Evolutionary conservation across 2,888 invertebrate genomes (phyloP).

Genomic region (Apocheima hispidaria): DNA sequence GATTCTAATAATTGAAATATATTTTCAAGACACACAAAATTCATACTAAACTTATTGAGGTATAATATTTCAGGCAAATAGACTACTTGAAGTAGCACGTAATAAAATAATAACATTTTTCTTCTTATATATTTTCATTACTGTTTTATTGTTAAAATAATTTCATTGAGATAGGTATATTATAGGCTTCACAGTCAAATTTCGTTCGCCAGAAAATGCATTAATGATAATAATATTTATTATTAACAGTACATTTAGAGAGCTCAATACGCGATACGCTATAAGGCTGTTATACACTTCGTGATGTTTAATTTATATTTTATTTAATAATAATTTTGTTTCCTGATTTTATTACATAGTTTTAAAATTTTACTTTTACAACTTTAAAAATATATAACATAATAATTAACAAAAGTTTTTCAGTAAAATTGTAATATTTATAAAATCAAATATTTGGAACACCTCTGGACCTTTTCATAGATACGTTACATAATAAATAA

Average conservation of each 20-base stretch:
- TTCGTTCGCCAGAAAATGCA: slow-evolving; percentile 68
- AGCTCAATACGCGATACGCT: slow-evolving; percentile 59
- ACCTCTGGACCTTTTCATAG: slow-evolving; percentile 76
- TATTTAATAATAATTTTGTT: slow-evolving; percentile 48
- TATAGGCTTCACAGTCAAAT: slow-evolving; percentile 60
- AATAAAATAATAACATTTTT: slow-evolving; percentile 70
- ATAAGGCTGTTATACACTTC: slow-evolving; percentile 57
- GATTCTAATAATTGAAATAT: slow-evolving; percentile 77
- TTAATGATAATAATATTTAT: slow-evolving; percentile 48
- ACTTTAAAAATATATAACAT: slow-evolving; percentile 49
- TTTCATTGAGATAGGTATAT: slow-evolving; percentile 52
- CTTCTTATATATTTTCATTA: slow-evolving; percentile 51
- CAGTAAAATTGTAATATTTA: slow-evolving; percentile 68
- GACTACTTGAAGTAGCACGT: slow-evolving; percentile 73
- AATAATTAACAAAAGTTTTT: slow-evolving; percentile 66
- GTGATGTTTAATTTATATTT: slow-evolving; percentile 62
- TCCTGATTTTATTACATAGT: slow-evolving; percentile 41
- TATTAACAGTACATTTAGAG: slow-evolving; percentile 64
- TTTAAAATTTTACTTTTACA: slow-evolving; percentile 52
- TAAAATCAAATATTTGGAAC: slow-evolving; percentile 79
- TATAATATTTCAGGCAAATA: slow-evolving; percentile 80
- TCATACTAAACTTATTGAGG: slow-evolving; percentile 83
- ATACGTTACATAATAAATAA: slow-evolving; percentile 69
- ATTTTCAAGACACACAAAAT: slow-evolving; percentile 81
- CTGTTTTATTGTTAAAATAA: slow-evolving; percentile 63